Percentiles rank a stretch among this genome's conserved stretches.
These are phyloP conservation scores for Drosophila ohnishii DNA, from an alignment of 1,140 invertebrate genomes.

Conservation along the genomic window DNA sequence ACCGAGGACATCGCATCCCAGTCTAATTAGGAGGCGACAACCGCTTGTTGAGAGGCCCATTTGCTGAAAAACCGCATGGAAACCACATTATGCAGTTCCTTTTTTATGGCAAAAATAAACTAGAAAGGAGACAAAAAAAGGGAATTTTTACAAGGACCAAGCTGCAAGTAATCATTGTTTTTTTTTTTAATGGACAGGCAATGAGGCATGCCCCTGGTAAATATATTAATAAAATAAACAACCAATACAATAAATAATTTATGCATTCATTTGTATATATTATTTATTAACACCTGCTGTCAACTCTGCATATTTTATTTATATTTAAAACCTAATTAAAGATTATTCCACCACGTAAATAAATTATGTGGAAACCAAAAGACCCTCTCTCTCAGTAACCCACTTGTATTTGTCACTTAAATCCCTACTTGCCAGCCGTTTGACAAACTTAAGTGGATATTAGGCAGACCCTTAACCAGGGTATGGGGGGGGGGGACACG, in stretches of 20 bases:
- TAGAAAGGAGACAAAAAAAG: constrained; percentile 21
- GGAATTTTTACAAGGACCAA: background rate
- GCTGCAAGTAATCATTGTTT: background rate
- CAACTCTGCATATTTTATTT: background rate
- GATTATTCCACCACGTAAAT: background rate
- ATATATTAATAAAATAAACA: background rate
- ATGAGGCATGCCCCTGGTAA: background rate
- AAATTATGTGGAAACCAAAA: constrained; percentile 3
- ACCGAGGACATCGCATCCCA: constrained; percentile 6
- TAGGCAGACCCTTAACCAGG: constrained; percentile 9
- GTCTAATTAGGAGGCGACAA: constrained; percentile 57
- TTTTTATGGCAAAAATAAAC: constrained; percentile 36
- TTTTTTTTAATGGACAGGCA: constrained; percentile 5
- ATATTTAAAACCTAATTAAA: background rate
- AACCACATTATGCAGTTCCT: constrained; percentile 59
- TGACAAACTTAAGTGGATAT: constrained; percentile 41
- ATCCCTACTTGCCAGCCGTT: constrained; percentile 3
- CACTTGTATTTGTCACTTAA: constrained; percentile 9
- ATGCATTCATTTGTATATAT: background rate
- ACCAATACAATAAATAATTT: background rate
- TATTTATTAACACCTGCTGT: background rate
- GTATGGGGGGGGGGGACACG: background rate
- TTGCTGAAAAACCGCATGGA: constrained; percentile 42
- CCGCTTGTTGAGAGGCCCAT: constrained; percentile 54
- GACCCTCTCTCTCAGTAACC: background rate